phyloP scores from a whole-genome alignment of 2,113 vertebrate genomes.

The Tympanuchus pallidicinctus region DNA sequence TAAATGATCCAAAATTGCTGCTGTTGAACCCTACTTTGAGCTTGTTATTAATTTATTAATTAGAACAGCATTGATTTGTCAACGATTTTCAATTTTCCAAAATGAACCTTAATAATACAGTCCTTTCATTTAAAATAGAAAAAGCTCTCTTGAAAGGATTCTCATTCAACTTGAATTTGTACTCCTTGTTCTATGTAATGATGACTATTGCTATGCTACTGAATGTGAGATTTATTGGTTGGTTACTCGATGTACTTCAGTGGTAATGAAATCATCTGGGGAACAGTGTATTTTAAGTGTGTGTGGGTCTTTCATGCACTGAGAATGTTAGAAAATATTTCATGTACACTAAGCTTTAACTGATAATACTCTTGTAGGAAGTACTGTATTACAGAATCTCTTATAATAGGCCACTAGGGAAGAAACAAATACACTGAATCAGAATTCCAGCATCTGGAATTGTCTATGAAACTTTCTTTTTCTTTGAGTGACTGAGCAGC shows the following conservation, averaged over 20 bases:
- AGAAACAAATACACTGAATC: neutral
- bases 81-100: constrained; percentile 15
- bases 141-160: neutral
- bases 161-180: neutral
- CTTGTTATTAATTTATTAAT: neutral
- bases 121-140: neutral
- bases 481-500: constrained; percentile 47
- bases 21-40: neutral
- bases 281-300: neutral
- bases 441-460: constrained; percentile 34
- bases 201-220: neutral
- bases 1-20: constrained; percentile 13
- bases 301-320: rapidly evolving
- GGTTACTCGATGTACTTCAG: neutral
- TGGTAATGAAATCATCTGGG: neutral
- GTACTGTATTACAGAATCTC: constrained; percentile 4
- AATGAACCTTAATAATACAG: neutral
- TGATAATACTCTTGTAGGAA: neutral
- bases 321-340: neutral
- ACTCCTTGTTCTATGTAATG: neutral
- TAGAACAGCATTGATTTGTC: neutral
- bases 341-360: neutral
- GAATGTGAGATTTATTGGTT: neutral
- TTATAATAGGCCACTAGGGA: neutral
- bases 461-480: constrained; percentile 31